Base-by-base conservation (phyloP, 2,797 vertebrate species). In the Cetoscarus ocellatus region DNA sequence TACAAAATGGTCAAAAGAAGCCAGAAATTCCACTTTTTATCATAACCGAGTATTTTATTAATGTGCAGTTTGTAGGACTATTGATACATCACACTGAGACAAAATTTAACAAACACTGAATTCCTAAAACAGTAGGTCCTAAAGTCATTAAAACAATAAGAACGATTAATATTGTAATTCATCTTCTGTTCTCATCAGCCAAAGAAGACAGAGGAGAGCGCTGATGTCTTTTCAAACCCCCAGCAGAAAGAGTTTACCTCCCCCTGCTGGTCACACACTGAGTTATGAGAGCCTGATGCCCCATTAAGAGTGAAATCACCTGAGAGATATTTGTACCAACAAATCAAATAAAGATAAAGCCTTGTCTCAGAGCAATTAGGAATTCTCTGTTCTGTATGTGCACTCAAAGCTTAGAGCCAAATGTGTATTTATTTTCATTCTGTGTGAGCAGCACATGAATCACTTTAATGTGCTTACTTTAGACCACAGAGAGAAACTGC, bases 211-310 rank as follows among this genome's bases (percentile, higher is more conserved):
- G 10, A 42, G 12, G 11, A 42, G 40, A 10, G 2, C 12, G 4
- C 11, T 42, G 40, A 42, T 13, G 11, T 42, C 40, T 42, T n/a
- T 42, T 42, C 11, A 9, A 42, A 42, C 10, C 10, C 10, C 10
- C 40, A 36, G 59, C 39, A 35, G 13, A 6, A 70, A 50, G 80
- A 54, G 59, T 84, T 60, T 85, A 75, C 67, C n/a, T 9, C 86
- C 86, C 75, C 84, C 91, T 92, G 79, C 73, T 92, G 91, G 85
- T 19, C 13, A 7, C 68, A 19, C 1, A 52, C 6, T 51, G 43
- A 53, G 51, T 11, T 17, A 47, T 34, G 17, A 48, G 57, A 39
- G 19, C 56, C 42, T 47, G 27, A 64, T 10, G 27, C 39, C 1
- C 8, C 17, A 40, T 42, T n/a, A 43, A 1, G 17, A 19, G 5